Evolutionary conservation across 1,140 invertebrate genomes (phyloP), one percentile per base, ranked within the genome.

Genomic region (Pomacea maculata): DNA sequence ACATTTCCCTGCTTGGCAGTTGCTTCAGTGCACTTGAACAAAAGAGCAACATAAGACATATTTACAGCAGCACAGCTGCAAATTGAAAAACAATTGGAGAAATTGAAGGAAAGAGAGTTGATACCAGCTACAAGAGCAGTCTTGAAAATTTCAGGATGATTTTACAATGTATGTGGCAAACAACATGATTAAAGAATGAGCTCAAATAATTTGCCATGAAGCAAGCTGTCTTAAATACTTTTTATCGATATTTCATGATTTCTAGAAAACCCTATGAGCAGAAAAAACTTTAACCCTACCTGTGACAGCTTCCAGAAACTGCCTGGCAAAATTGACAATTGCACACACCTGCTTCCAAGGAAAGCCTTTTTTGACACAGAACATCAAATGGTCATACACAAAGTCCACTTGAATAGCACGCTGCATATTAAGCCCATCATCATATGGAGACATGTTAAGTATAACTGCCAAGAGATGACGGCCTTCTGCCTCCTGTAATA

Each of bases 301-400:
- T 85, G 84, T 80, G n/a, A 84, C 85, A 73, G 83, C 79, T 72
- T 86, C 75, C 52, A 88, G 80, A 52, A 88, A 81, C 71, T 84
- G 83, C 11, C 86, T 80, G 55, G 87, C 85, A 82, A 89, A 85
- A 64, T 82, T 82, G 11, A 87, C 74, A 55, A 86, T 81, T 65
- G 70, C 52, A 75, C 84, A 85, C 15, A 89, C 85, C 76, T 89
- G 85, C 15, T 83, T 72, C 89, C 88, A 90, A 6, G 85, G 77
- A 83, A 90, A 90, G 29, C 89, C 89, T 83, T 88, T 90, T n/a
- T 88, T 85, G 73, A 82, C 83, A 79, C 85, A 83, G 86, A 86
- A 89, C 80, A 80, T 87, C 34, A 89, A 70, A 61, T 82, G 85
- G 61, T 89, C 88, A 84, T 87, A 89, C 12, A 89, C 76, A 78